These are phyloP conservation scores for Chloroceryle aenea DNA, from an alignment of 2,113 vertebrate genomes.

Conservation along the genomic window DNA sequence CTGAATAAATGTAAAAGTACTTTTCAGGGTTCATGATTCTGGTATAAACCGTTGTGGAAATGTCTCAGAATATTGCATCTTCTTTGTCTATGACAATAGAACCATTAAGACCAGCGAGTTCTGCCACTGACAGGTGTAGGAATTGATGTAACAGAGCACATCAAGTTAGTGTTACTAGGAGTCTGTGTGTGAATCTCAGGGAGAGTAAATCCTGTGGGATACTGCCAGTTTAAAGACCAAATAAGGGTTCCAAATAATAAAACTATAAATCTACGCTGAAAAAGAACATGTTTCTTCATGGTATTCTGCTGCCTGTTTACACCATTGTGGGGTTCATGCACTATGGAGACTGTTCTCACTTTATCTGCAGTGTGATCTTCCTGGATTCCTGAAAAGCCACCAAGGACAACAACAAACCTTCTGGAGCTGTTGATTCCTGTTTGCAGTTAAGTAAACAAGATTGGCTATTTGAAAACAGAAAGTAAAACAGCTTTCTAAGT, in stretches of 20 bases:
- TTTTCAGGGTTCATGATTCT: background rate
- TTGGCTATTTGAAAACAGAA: background rate
- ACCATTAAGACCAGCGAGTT: background rate
- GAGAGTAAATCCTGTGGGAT: background rate
- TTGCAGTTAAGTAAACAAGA: background rate
- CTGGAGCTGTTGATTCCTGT: background rate
- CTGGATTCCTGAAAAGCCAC: background rate
- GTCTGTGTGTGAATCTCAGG: background rate
- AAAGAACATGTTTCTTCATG: background rate
- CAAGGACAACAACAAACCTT: background rate
- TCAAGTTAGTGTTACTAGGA: background rate
- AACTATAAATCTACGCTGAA: background rate
- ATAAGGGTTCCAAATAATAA: background rate
- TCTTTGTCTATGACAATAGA: background rate
- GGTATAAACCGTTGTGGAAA: background rate
- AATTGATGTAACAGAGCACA: background rate
- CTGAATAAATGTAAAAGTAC: background rate
- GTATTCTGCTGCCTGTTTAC: background rate
- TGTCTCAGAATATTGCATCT: background rate
- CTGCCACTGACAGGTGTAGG: background rate
- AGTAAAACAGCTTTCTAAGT: background rate
- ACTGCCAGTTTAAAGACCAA: background rate
- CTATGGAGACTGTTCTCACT: background rate
- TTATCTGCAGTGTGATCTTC: background rate
- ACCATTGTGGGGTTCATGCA: accelerated